Evolutionary conservation across 1,140 invertebrate genomes (phyloP).

Genomic region (Tigriopus japonicus): DNA sequence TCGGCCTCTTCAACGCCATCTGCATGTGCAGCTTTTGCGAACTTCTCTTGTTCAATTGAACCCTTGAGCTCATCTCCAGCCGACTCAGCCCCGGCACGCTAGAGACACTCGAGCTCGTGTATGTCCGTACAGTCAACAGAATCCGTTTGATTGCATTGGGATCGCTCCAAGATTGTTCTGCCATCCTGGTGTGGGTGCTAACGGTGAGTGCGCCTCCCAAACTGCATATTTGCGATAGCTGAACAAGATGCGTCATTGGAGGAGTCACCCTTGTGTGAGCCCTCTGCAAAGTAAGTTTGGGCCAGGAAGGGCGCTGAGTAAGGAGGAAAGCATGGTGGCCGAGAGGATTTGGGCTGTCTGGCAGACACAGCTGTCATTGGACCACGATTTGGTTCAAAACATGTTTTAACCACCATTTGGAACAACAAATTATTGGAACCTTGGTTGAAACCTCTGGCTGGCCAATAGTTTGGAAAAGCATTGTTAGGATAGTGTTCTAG

Average conservation of each 20-base stretch:
- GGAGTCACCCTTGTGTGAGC: neutral
- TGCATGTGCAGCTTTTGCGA: too few species aligned
- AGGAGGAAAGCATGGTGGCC: neutral
- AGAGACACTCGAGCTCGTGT: too few species aligned
- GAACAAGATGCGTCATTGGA: neutral
- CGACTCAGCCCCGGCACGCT: too few species aligned
- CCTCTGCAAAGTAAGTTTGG: neutral
- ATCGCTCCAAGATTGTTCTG: neutral
- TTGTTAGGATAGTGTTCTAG: too few species aligned
- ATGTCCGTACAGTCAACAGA: neutral
- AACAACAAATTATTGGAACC: too few species aligned
- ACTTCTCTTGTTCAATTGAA: too few species aligned
- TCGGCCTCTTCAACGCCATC: too few species aligned
- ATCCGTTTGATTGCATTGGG: neutral
- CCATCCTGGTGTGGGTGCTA: neutral
- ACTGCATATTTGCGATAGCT: neutral
- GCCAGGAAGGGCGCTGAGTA: neutral
- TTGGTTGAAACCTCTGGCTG: too few species aligned
- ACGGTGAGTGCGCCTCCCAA: neutral
- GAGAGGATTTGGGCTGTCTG: neutral
- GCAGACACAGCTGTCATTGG: neutral
- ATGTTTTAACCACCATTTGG: too few species aligned
- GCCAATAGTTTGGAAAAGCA: too few species aligned
- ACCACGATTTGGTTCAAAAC: too few species aligned
- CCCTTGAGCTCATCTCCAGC: too few species aligned